Evolutionary conservation across 2,888 invertebrate genomes (phyloP).

Genomic region (Heterodera filipjevi): DNA sequence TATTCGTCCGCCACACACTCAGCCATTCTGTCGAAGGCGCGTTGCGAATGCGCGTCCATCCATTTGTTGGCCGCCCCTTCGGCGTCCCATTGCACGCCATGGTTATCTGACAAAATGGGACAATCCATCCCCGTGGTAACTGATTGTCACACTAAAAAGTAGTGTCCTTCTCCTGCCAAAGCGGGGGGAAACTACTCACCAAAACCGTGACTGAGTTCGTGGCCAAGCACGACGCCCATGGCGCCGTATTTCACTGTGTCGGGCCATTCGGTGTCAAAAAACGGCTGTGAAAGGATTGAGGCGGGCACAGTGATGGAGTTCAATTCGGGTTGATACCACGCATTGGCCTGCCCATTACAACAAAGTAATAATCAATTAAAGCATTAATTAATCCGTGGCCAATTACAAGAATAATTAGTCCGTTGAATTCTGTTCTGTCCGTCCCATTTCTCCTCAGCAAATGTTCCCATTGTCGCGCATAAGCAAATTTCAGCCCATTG

Average conservation of each 20-base stretch:
- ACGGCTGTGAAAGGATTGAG: constrained; percentile 53
- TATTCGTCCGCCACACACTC: constrained; percentile 47
- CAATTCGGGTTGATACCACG: constrained; percentile 57
- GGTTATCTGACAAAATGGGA: constrained; percentile 37
- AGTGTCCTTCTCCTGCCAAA: constrained; percentile 70
- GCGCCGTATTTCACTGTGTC: constrained; percentile 32
- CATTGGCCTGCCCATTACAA: constrained; percentile 42
- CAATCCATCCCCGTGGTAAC: constrained; percentile 70
- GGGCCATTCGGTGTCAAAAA: constrained; percentile 54
- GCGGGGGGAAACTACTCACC: constrained; percentile 51
- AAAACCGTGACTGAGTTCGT: constrained; percentile 80
- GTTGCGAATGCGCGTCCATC: constrained; percentile 51
- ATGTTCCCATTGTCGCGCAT: not conserved
- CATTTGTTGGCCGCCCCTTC: constrained; percentile 51
- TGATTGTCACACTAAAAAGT: constrained; percentile 67
- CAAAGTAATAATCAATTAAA: not conserved
- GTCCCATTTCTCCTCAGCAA: constrained; percentile 1
- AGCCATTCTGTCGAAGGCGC: constrained; percentile 43
- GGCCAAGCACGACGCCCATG: constrained; percentile 77
- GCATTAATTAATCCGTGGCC: not conserved
- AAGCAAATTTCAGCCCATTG: not conserved
- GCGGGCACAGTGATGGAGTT: constrained; percentile 62
- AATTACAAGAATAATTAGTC: not conserved
- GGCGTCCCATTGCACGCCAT: constrained; percentile 60
- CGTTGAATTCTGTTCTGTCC: constrained; percentile 10